phyloP scores from a whole-genome alignment of 2,888 invertebrate species.

The Limnephilus lunatus region DNA sequence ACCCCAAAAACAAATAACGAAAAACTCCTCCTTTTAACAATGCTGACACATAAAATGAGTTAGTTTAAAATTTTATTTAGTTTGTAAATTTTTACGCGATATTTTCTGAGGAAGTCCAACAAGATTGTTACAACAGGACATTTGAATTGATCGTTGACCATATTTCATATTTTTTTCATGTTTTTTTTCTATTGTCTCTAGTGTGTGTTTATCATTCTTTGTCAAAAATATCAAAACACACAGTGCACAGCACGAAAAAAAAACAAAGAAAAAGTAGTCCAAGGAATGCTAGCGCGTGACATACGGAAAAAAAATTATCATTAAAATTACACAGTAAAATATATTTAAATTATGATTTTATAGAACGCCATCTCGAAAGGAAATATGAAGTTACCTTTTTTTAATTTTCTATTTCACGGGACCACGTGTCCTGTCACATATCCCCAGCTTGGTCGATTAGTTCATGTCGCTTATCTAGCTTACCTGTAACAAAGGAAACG shows the following conservation, averaged over 20 bases:
- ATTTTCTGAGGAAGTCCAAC: neutral
- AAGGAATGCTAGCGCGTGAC: neutral
- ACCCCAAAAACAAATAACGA: too few relatives aligned
- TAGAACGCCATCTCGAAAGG: neutral
- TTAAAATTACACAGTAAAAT: neutral
- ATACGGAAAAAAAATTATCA: neutral
- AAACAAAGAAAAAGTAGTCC: neutral
- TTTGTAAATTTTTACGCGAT: neutral
- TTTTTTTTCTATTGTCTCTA: neutral
- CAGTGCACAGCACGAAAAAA: neutral
- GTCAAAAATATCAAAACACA: neutral
- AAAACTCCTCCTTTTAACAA: too few relatives aligned
- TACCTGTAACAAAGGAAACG: conserved; percentile 62
- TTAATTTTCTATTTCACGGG: neutral
- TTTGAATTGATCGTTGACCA: neutral
- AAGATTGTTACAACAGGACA: neutral
- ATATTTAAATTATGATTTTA: too few relatives aligned
- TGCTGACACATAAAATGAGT: too few relatives aligned
- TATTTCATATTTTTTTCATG: neutral
- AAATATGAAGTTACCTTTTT: neutral
- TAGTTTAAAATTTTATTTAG: neutral
- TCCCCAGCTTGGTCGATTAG: conserved; percentile 16
- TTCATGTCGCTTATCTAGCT: neutral
- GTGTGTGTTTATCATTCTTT: neutral
- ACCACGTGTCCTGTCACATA: conserved; percentile 12